Evolutionary conservation across 2,888 invertebrate genomes (phyloP).

Genomic region (Lepas anatifera): DNA sequence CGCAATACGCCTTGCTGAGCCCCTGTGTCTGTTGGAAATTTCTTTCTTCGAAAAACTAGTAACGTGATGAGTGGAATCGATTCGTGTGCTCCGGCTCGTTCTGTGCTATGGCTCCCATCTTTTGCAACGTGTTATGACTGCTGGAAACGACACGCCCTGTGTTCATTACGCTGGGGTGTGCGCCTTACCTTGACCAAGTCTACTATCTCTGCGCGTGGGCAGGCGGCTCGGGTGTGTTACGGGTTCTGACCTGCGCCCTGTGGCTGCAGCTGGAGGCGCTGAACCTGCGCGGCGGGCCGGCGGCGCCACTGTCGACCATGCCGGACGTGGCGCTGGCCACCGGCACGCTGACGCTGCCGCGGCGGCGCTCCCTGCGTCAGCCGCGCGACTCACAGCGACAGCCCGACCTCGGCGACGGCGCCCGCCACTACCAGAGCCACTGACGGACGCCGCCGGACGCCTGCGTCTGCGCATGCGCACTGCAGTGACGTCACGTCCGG

Average conservation of each 20-base stretch:
- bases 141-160: no score
- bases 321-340: conserved; percentile 14
- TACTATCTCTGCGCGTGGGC: no score
- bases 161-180: no score
- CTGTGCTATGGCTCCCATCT: no score
- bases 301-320: conserved; percentile 9
- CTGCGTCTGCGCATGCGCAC: conserved; percentile 6
- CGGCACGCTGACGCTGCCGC: conserved; percentile 11
- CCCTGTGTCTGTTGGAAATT: no score
- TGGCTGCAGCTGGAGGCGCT: conserved; percentile 8
- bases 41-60: no score
- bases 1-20: no score
- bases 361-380: conserved; percentile 18
- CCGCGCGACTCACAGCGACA: conserved; percentile 17
- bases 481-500: neutral
- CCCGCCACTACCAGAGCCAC: conserved; percentile 21
- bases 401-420: conserved; percentile 24
- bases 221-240: neutral
- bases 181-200: no score
- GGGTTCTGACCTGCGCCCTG: neutral
- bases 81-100: no score
- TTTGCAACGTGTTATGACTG: no score
- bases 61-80: no score
- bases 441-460: conserved; percentile 6
- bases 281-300: conserved; percentile 12